Base-by-base conservation (phyloP, 2,888 invertebrate species). In the Euplexia lucipara region DNA sequence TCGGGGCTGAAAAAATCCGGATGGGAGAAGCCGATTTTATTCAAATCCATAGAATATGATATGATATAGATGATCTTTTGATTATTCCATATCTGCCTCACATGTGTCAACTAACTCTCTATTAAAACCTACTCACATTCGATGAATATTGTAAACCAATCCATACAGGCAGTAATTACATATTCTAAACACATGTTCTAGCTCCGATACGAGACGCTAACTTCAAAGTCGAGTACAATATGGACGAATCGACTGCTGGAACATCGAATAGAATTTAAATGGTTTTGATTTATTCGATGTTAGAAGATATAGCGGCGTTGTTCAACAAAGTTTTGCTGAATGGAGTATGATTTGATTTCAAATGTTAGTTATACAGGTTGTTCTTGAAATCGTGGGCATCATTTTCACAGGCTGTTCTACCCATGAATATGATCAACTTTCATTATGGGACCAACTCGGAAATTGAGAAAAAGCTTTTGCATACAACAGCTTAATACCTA, bases 231-330 rank as follows among this genome's bases (percentile, higher is more conserved):
- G n/a, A 67, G 48, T 49, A 70, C 73, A 72, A 58, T 65, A 58
- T 51, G 49, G n/a, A 66, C 9, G 53, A 70, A 66, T 49, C 22
- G 30, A 73, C 39, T 39, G 42, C 52, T 66, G 34, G 73, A 54
- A 73, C 49, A 58, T 58, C 34, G 49, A 73, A 35, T 42, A 32
- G 74, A 73, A 70, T 66, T 73, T 70, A 73, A 73, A 58, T 49
- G 58, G 3, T 54, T 51, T 20, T 58, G 53, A 58, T 53, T 70
- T 56, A 70, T 72, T 64, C 18, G 5, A 9, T 37, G 2, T 35
- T 32, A 14, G 5, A 37, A 65, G 32, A 37, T 41, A 39, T 22
- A 41, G 16, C 12, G 14, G 9, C 41, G 39, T 35, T 51, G 10
- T 35, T 26, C 16, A 18, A 39, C n/a, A 18, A 42, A 26, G 35